Conservation (phyloP, 1,140 invertebrate genomes). For the Orius insidiosus region DNA sequence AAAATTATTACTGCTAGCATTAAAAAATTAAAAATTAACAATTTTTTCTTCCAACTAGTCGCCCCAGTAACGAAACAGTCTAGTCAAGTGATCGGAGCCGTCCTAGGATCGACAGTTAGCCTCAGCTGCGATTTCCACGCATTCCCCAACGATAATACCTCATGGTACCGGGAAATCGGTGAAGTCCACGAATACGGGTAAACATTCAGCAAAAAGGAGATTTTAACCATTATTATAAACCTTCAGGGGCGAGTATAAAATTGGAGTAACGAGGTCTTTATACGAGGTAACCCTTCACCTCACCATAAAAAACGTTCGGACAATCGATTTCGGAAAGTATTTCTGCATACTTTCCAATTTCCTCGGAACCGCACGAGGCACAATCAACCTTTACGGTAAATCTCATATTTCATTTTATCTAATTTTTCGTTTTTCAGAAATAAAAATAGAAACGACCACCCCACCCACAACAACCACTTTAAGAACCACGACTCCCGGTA, state of each 20-base stretch:
- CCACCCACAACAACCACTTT: too few species aligned
- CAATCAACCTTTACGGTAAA: conserved; percentile 72
- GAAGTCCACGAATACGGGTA: conserved; percentile 13
- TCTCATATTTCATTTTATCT: too few species aligned
- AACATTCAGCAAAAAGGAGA: too few species aligned
- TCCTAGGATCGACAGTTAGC: conserved; percentile 65
- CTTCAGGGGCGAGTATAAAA: conserved; percentile 57
- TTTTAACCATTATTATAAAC: too few species aligned
- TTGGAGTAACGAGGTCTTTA: conserved; percentile 53
- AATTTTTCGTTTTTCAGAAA: too few species aligned
- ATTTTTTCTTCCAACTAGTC: too few species aligned
- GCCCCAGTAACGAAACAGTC: conserved; percentile 71
- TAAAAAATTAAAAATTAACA: conserved; percentile 3
- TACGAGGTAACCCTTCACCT: conserved; percentile 72
- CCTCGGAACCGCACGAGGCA: conserved; percentile 65
- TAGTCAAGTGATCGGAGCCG: conserved; percentile 70
- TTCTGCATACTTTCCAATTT: conserved; percentile 79
- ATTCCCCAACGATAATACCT: conserved; percentile 71
- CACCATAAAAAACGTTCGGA: conserved; percentile 54
- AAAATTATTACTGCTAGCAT: not conserved
- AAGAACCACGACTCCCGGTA: too few species aligned
- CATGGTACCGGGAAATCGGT: conserved; percentile 44
- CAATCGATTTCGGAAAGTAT: conserved; percentile 68
- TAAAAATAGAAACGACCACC: too few species aligned
- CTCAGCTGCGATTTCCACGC: conserved; percentile 80